Conservation (phyloP, 2,113 vertebrate genomes). For the Odobenus rosmarus region DNA sequence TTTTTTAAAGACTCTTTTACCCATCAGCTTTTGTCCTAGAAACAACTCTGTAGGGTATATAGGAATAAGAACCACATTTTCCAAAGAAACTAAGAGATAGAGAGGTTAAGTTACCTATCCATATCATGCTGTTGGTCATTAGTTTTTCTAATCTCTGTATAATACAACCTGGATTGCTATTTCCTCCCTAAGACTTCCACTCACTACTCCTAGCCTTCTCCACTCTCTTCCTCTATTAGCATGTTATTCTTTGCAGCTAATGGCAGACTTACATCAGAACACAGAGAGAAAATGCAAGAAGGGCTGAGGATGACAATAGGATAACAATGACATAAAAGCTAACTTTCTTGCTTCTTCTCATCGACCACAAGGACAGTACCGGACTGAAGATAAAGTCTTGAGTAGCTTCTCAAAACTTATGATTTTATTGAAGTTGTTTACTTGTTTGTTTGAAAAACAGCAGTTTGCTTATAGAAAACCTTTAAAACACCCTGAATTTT, state of each 20-base stretch:
- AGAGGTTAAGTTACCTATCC: background rate
- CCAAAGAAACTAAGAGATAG: background rate
- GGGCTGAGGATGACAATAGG: background rate
- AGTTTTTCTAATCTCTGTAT: background rate
- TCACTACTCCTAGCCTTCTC: background rate
- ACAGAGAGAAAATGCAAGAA: background rate
- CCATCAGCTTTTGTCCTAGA: background rate
- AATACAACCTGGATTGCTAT: background rate
- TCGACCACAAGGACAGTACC: background rate
- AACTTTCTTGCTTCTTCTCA: background rate
- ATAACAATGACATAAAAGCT: background rate
- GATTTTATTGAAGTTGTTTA: background rate
- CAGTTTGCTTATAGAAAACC: background rate
- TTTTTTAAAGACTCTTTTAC: background rate
- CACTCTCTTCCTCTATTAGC: background rate
- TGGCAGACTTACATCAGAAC: background rate
- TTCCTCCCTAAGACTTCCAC: background rate
- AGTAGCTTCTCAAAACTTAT: background rate
- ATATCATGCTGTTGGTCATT: background rate
- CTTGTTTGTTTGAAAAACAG: constrained; percentile 22
- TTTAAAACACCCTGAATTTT: background rate
- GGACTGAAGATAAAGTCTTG: background rate
- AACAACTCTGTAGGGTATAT: background rate
- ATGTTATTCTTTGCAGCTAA: background rate
- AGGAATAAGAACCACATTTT: background rate